Conservation (phyloP, 2,888 invertebrate genomes). For the Temnothorax rugatulus region DNA sequence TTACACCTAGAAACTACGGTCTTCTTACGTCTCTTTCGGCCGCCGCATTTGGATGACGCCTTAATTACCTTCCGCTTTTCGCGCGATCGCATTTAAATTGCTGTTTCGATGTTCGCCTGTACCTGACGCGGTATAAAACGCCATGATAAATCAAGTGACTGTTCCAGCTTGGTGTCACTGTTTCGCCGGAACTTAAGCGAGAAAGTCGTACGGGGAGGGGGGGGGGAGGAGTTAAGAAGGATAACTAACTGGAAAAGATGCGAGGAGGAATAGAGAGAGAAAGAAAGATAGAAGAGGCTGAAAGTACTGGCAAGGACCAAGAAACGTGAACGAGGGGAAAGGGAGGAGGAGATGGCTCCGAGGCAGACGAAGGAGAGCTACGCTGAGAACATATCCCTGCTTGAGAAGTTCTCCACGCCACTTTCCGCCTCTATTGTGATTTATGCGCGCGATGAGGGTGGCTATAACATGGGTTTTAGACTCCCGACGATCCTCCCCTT, state of each 20-base stretch:
- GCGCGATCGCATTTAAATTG: slow-evolving; percentile 53
- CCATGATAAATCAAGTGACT: slow-evolving; percentile 66
- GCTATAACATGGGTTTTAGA: slow-evolving; percentile 79
- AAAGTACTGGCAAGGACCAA: neutral
- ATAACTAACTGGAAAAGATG: slow-evolving; percentile 60
- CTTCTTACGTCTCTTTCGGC: neutral
- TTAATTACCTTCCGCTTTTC: slow-evolving; percentile 38
- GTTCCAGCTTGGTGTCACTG: slow-evolving; percentile 70
- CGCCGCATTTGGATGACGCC: neutral
- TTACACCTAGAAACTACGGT: neutral
- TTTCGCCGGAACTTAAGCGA: slow-evolving; percentile 69
- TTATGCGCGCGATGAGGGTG: slow-evolving; percentile 85
- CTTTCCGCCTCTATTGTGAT: slow-evolving; percentile 86
- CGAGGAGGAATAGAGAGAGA: slow-evolving; percentile 59
- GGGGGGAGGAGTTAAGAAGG: slow-evolving; percentile 59
- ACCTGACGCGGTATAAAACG: slow-evolving; percentile 37
- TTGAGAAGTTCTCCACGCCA: slow-evolving; percentile 84
- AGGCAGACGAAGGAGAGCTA: slow-evolving; percentile 62
- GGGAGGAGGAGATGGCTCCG: neutral
- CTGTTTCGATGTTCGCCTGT: slow-evolving; percentile 32
- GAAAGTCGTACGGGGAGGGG: slow-evolving; percentile 53
- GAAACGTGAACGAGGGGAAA: slow-evolving; percentile 14
- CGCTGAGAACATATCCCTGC: slow-evolving; percentile 81
- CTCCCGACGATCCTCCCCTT: slow-evolving; percentile 68
- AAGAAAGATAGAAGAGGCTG: slow-evolving; percentile 39